Evolutionary conservation across 2,888 invertebrate species (phyloP), one percentile per base, ranked within the genome.

Genomic region (Anthophora plumipes): DNA sequence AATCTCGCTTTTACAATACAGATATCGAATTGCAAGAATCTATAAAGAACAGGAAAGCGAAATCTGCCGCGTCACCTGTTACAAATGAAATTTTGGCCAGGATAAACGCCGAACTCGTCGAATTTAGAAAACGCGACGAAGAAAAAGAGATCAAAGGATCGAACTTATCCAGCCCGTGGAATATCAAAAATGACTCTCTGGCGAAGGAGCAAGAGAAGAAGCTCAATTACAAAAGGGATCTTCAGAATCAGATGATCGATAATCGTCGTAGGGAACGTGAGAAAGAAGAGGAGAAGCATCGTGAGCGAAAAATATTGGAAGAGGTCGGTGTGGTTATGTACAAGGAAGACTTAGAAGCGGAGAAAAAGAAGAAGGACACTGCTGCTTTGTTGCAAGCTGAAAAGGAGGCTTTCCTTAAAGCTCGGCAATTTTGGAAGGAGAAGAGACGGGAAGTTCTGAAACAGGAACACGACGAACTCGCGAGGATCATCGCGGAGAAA

Each of bases 221-320:
- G 50, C 48, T 41, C 6, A 68, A 9, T 0, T 77, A 71, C 31
- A 73, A 48, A 22, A 61, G 52, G 9, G 83, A 71, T 48, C 69
- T 90, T 8, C 88, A 89, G 41, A 85, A 83, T 41, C 90, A 90
- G 43, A n/a, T 88, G 17, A 75, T 83, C 22, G 77, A 78, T 25
- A 88, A 89, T 77, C 74, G 71, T 41, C 78, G 80, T n/a, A 77
- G 68, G 63, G 39, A 84, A 61, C 85, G 78, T 46, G 84, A 80
- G 54, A 59, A 60, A 20, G 82, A 66, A 52, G 88, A 88, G 39
- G 89, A 89, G 70, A 83, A 63, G 48, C 86, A 86, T 22, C 83
- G 81, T 0, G 90, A 90, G 43, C 80, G 89, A 12, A 89, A 88
- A 22, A 78, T 87, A 63, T 39, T 84, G 31, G 88, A 87, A n/a